Percentiles rank a stretch among this genome's conserved stretches.
Conservation (phyloP, 1,140 invertebrate genomes). For the Delia radicum region DNA sequence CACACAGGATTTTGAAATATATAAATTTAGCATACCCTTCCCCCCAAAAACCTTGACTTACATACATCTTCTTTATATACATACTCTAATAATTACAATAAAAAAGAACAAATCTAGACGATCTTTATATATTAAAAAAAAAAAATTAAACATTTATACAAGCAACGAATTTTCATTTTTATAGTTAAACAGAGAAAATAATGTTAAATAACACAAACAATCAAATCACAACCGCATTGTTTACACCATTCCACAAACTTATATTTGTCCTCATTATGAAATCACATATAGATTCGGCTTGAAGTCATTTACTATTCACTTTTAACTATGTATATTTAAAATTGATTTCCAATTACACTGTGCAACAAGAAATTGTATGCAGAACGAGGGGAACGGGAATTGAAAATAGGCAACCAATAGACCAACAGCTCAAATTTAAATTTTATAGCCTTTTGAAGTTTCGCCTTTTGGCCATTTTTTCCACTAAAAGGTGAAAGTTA, state of each 20-base stretch:
- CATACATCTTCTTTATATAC: background rate
- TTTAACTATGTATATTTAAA: too few species aligned
- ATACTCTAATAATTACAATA: background rate
- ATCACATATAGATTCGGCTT: background rate
- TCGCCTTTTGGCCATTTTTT: too few species aligned
- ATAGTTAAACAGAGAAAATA: too few species aligned
- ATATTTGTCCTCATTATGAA: background rate
- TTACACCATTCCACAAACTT: background rate
- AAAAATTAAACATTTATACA: constrained; percentile 5
- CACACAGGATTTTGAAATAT: background rate
- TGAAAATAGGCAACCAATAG: too few species aligned
- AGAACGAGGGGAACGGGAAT: too few species aligned
- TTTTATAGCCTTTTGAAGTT: too few species aligned
- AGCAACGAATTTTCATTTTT: constrained; percentile 20
- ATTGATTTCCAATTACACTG: too few species aligned
- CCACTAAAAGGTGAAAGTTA: too few species aligned
- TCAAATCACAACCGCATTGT: too few species aligned
- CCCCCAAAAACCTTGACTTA: background rate
- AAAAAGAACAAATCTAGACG: background rate
- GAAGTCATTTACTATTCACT: too few species aligned
- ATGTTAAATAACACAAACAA: background rate
- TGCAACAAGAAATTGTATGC: too few species aligned
- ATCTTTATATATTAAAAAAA: constrained; percentile 11
- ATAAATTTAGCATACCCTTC: background rate
- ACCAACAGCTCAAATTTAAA: too few species aligned